phyloP scores from a whole-genome alignment of 2,797 vertebrate species.

The Gambusia yucatana region DNA sequence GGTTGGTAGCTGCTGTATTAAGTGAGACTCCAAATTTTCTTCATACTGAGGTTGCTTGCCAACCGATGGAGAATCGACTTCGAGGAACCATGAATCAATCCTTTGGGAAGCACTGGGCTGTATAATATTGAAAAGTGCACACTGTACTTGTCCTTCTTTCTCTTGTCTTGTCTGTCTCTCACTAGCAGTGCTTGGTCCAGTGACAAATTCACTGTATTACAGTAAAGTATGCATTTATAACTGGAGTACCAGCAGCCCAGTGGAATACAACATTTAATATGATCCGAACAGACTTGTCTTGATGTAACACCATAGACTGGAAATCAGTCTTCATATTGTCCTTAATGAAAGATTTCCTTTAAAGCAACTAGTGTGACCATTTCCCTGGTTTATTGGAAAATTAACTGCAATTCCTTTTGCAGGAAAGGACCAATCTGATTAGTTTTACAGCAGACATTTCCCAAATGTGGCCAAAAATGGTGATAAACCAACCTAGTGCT shows the following conservation, averaged over 20 bases:
- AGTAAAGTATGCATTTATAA: constrained; percentile 8
- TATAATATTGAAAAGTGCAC: constrained; percentile 2
- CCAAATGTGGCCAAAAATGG: background rate
- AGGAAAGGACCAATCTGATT: background rate
- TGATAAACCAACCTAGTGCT: background rate
- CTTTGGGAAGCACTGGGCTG: background rate
- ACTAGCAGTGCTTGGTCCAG: background rate
- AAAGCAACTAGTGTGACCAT: background rate
- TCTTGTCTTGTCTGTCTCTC: constrained; percentile 5
- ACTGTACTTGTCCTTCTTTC: constrained; percentile 9
- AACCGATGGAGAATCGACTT: background rate
- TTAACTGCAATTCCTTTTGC: background rate
- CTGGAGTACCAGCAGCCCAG: constrained; percentile 4
- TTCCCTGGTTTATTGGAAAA: background rate
- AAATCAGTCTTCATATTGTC: constrained; percentile 13
- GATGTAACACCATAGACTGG: background rate
- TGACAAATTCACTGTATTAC: constrained; percentile 6
- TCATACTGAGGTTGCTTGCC: constrained; percentile 2
- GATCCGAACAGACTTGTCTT: background rate
- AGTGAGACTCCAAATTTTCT: background rate
- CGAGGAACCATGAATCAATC: background rate
- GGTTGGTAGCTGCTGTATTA: background rate
- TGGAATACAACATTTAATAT: constrained; percentile 16
- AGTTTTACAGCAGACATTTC: background rate
- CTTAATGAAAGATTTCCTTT: background rate